Evolutionary conservation across 1,140 invertebrate genomes (phyloP).

Genomic region (Riptortus pedestris): DNA sequence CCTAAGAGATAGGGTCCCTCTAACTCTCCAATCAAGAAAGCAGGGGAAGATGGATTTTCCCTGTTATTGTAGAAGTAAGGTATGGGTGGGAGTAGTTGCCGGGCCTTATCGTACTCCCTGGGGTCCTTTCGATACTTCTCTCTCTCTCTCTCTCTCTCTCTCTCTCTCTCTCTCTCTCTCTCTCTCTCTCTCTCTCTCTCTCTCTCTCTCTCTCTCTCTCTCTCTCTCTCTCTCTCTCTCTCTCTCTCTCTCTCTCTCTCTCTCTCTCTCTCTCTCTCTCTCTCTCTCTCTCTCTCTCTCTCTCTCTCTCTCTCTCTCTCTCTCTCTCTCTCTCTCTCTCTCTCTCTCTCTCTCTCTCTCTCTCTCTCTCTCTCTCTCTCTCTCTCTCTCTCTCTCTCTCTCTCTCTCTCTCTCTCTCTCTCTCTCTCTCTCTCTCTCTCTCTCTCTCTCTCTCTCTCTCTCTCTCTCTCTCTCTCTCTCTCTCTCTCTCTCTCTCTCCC

Average conservation of each 20-base stretch:
- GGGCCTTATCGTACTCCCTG: background rate
- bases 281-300: constrained; percentile 21
- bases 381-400: constrained; percentile 34
- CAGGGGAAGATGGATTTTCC: background rate
- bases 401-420: constrained; percentile 16
- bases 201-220: constrained; percentile 23
- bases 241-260: constrained; percentile 21
- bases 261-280: constrained; percentile 21
- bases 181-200: constrained; percentile 22
- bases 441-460: too few species aligned
- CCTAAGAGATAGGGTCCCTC: too few species aligned
- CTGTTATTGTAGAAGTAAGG: background rate
- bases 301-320: constrained; percentile 21
- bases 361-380: constrained; percentile 19
- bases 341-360: constrained; percentile 21
- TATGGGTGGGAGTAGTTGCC: background rate
- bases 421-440: too few species aligned
- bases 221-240: constrained; percentile 21
- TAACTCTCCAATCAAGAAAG: too few species aligned
- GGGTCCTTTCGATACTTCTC: background rate
- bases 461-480: too few species aligned
- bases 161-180: constrained; percentile 20
- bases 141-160: constrained; percentile 5
- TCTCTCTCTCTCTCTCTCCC: too few species aligned
- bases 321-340: constrained; percentile 19